A percentile compares a stretch with the other conserved stretches of the same genome.
Evolutionary conservation across 2,888 invertebrate species (phyloP).

Genomic region (Aphodius sticticus): DNA sequence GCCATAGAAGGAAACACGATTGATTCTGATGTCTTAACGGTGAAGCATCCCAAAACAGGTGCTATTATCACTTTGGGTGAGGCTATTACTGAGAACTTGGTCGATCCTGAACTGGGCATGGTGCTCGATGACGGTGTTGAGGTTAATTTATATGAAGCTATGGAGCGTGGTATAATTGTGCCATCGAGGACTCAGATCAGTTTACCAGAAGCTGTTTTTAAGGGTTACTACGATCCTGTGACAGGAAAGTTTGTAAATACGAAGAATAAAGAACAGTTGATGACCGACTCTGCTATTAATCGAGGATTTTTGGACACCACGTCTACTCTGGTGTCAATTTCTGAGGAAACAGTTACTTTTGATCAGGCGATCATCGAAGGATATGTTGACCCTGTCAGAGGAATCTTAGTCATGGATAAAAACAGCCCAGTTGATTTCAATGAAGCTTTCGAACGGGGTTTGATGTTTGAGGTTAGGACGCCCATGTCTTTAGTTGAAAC

Average conservation of each 20-base stretch:
- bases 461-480: slow-evolving; percentile 81
- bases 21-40: slow-evolving; percentile 77
- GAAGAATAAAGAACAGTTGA: slow-evolving; percentile 79
- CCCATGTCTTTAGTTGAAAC: slow-evolving; percentile 85
- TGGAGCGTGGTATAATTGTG: slow-evolving; percentile 81
- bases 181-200: slow-evolving; percentile 85
- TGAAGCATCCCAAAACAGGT: slow-evolving; percentile 81
- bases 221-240: slow-evolving; percentile 87
- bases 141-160: slow-evolving; percentile 82
- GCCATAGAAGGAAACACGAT: slow-evolving; percentile 79
- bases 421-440: slow-evolving; percentile 76
- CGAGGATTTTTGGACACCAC: slow-evolving; percentile 85
- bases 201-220: slow-evolving; percentile 88
- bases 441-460: slow-evolving; percentile 85
- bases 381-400: slow-evolving; percentile 78
- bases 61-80: slow-evolving; percentile 83
- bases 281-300: slow-evolving; percentile 84
- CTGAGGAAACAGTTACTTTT: slow-evolving; percentile 83
- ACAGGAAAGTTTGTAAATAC: slow-evolving; percentile 85
- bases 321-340: slow-evolving; percentile 84
- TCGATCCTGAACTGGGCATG: slow-evolving; percentile 82
- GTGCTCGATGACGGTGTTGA: slow-evolving; percentile 78
- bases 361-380: slow-evolving; percentile 82
- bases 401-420: slow-evolving; percentile 69
- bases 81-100: slow-evolving; percentile 77